These are phyloP conservation scores for Adineta ricciae DNA, from an alignment of 2,888 invertebrate species.

Conservation along the genomic window DNA sequence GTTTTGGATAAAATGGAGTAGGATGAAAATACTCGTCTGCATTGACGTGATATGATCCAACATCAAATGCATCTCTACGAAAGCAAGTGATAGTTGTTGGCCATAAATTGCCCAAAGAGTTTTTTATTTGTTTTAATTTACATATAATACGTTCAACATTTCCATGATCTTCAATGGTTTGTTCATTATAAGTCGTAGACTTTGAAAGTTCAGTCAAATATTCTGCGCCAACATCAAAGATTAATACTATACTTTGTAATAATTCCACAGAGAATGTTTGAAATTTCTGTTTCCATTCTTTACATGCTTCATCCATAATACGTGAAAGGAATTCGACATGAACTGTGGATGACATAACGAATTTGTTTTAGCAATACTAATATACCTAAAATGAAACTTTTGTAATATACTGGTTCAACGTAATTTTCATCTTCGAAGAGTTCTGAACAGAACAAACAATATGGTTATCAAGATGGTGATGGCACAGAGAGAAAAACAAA, in stretches of 20 bases:
- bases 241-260: not conserved
- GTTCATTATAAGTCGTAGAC: not conserved
- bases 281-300: not conserved
- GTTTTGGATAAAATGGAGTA: not conserved
- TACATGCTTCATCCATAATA: not conserved
- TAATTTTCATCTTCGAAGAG: too few relatives aligned
- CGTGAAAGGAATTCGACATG: not conserved
- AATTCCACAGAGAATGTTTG: not conserved
- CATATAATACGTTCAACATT: not conserved
- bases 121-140: not conserved
- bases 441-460: too few relatives aligned
- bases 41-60: not conserved
- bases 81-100: not conserved
- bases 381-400: too few relatives aligned
- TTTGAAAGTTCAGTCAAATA: not conserved
- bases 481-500: too few relatives aligned
- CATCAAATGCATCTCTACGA: not conserved
- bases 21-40: not conserved
- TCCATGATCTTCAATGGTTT: not conserved
- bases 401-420: too few relatives aligned
- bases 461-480: too few relatives aligned
- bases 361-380: not conserved
- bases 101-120: not conserved
- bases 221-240: not conserved
- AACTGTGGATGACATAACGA: not conserved